Base-by-base conservation (phyloP, 2,888 invertebrate species). In the Rhagium mordax region DNA sequence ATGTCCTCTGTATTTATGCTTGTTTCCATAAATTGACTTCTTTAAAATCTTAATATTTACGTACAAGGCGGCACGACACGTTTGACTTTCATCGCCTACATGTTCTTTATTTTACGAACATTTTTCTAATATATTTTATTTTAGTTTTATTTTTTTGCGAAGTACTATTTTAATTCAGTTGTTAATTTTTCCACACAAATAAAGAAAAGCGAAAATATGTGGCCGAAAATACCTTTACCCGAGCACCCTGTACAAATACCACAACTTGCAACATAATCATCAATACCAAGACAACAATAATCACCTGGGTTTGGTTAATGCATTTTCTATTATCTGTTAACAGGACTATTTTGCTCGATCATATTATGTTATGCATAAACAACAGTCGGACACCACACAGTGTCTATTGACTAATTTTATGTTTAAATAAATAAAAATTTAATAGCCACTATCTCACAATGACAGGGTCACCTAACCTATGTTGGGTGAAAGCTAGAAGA, bases 401-500 rank as follows among this genome's bases (percentile, higher is more conserved):
- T 29, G 29, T 18, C 64, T 64, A 64, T 64, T 64, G 49, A 64
- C 24, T 64, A 64, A 51, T 27, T 64, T 64, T 64, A 64, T 51
- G 64, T 64, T 15, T 64, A 29, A 49, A 64, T 51, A 29, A 47
- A 64, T 64, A 64, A 49, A 64, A 64, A 64, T 51, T 64, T 64
- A 48, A 64, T 64, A 49, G 64, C 21, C 64, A 41, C 64, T 64
- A 41, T 64, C 64, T 64, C 51, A 64, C 64, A 64, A 64, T 49
- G 64, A 64, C 64, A 64, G 64, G 64, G 51, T 64, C 64, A 51
- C n/a, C 27, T 64, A 49, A 64, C 64, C 64, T 18, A 41, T 49
- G 64, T 24, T 27, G 16, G 64, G 64, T 64, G 64, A 67, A 67
- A 67, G 67, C 67, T 47, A 47, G 67, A 67, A 65, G 51, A 65